These are phyloP conservation scores for Perccottus glenii DNA, from an alignment of 2,113 vertebrate genomes.

Conservation along the genomic window DNA sequence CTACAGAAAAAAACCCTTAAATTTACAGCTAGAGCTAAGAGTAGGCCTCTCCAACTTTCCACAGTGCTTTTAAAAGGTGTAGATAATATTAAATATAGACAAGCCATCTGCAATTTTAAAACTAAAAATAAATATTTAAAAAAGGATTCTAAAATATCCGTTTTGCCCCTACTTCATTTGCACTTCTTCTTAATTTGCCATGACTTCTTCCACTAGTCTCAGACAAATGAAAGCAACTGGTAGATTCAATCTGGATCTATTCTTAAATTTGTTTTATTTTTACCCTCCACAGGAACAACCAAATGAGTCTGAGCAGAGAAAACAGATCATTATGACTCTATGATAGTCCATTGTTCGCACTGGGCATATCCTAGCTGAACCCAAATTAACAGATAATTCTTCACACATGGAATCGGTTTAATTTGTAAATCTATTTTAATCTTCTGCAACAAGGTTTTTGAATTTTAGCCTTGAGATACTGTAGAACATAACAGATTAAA, in stretches of 20 bases:
- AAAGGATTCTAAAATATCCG: not conserved
- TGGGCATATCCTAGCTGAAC: conserved; percentile 2
- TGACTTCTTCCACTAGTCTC: too few species aligned
- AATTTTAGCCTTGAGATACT: conserved; percentile 1
- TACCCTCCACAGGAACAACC: not conserved
- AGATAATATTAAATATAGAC: too few species aligned
- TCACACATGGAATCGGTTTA: conserved; percentile 13
- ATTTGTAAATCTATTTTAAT: conserved; percentile 36
- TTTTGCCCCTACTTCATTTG: not conserved
- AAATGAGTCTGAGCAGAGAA: conserved; percentile 11
- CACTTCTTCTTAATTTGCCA: not conserved
- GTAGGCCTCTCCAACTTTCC: too few species aligned
- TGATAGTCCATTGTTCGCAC: conserved; percentile 18
- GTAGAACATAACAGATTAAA: conserved; percentile 16
- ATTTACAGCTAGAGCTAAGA: too few species aligned
- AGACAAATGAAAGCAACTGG: not conserved
- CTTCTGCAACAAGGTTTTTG: not conserved
- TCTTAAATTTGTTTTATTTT: conserved; percentile 5
- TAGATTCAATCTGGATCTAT: not conserved
- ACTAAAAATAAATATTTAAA: too few species aligned
- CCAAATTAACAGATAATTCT: conserved; percentile 14
- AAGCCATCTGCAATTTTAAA: too few species aligned
- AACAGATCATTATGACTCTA: conserved; percentile 10
- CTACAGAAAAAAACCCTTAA: too few species aligned
- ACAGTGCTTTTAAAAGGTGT: too few species aligned